Evolutionary conservation across 2,113 vertebrate species (phyloP).

Genomic region (Puntigrus tetrazona): DNA sequence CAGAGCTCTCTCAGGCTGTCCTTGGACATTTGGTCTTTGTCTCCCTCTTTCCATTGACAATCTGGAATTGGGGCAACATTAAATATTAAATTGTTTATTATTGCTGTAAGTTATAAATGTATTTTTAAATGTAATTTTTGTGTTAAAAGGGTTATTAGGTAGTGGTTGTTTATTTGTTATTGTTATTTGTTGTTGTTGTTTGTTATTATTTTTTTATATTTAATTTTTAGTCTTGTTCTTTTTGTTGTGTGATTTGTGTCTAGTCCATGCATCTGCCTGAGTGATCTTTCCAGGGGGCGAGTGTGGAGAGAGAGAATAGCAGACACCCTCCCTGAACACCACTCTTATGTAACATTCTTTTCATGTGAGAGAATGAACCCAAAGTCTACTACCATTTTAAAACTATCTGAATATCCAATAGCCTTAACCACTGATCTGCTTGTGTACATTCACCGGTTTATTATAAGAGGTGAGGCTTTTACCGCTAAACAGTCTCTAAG

Average conservation of each 20-base stretch:
- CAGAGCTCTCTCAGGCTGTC: slow-evolving; percentile 3
- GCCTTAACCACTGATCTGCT: neutral
- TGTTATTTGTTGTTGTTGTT: no score
- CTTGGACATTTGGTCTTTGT: slow-evolving; percentile 5
- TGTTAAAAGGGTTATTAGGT: no score
- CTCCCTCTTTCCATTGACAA: neutral
- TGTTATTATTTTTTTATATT: neutral
- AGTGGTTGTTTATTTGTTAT: no score
- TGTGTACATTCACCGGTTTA: neutral
- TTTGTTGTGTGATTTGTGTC: neutral
- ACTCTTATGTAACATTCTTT: slow-evolving; percentile 20
- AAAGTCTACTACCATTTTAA: slow-evolving; percentile 6
- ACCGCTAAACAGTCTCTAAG: neutral
- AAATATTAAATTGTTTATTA: no score
- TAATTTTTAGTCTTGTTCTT: neutral
- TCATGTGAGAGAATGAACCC: slow-evolving; percentile 4
- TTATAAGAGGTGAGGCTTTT: neutral
- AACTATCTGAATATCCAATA: neutral
- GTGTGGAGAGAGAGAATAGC: neutral
- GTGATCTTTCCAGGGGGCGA: neutral
- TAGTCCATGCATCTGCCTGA: slow-evolving; percentile 1
- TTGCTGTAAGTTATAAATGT: no score
- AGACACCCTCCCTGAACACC: neutral
- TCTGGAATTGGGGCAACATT: neutral
- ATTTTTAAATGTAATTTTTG: no score